Evolutionary conservation across 2,113 vertebrate species (phyloP).

Genomic region (Puma concolor): DNA sequence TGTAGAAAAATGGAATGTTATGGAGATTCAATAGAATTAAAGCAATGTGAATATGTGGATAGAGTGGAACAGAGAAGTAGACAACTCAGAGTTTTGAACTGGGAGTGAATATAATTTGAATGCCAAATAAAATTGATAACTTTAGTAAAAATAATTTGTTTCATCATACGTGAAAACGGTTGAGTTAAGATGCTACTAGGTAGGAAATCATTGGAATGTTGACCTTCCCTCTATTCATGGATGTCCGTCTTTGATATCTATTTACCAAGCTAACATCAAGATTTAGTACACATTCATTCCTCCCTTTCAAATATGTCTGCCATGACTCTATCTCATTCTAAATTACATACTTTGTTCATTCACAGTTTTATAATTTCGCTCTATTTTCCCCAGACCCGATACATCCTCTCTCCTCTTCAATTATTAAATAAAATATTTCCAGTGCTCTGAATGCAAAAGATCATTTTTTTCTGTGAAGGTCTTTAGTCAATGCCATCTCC

Average conservation of each 20-base stretch:
- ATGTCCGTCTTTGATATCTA: background rate
- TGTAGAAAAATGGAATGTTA: background rate
- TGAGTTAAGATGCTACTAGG: background rate
- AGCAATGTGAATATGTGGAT: background rate
- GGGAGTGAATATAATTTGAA: background rate
- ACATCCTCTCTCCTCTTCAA: background rate
- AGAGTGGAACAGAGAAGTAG: background rate
- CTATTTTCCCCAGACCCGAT: background rate
- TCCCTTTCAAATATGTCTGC: background rate
- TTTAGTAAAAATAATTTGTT: background rate
- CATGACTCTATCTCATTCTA: background rate
- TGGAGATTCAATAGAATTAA: background rate
- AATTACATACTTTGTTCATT: background rate
- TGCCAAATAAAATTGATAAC: background rate
- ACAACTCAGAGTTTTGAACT: background rate
- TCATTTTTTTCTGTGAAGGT: background rate
- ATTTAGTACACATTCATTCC: background rate
- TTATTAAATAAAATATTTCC: background rate
- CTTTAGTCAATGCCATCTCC: background rate
- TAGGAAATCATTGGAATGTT: background rate
- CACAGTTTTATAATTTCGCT: background rate
- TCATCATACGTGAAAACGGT: background rate
- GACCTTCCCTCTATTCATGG: background rate
- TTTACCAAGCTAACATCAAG: background rate
- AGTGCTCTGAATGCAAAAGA: background rate